Evolutionary conservation across 1,140 invertebrate species (phyloP).

Genomic region (Nixonia krombeini): DNA sequence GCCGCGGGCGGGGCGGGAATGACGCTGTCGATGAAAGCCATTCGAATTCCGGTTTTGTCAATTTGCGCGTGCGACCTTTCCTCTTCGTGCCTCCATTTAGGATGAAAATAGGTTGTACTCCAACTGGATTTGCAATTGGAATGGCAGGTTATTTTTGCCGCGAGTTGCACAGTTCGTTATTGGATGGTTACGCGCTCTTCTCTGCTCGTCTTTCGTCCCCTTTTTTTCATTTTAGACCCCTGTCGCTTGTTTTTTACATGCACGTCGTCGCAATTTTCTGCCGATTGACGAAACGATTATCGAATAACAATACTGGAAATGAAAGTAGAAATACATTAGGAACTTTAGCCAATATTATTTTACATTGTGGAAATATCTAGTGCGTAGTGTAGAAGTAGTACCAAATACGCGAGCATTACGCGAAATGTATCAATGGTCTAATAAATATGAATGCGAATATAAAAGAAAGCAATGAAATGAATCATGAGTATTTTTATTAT

Average conservation of each 20-base stretch:
- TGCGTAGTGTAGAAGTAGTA: no score
- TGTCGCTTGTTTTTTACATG: not conserved
- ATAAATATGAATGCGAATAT: no score
- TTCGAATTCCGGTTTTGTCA: conserved; percentile 39
- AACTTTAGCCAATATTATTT: no score
- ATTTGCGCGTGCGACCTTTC: conserved; percentile 33
- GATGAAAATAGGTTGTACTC: conserved; percentile 34
- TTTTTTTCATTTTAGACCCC: conserved; percentile 21
- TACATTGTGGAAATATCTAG: no score
- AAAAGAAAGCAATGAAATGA: no score
- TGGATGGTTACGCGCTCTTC: conserved; percentile 24
- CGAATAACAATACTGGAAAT: conserved; percentile 5
- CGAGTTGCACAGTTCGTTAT: conserved; percentile 25
- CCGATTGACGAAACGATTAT: conserved; percentile 23
- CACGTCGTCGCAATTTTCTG: conserved; percentile 23
- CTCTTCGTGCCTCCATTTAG: conserved; percentile 19
- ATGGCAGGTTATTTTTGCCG: conserved; percentile 53
- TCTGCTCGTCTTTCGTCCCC: conserved; percentile 18
- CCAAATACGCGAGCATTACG: no score
- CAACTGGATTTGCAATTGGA: conserved; percentile 50
- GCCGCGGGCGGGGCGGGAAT: conserved; percentile 28
- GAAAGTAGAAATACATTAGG: conserved; percentile 5
- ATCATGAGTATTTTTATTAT: no score
- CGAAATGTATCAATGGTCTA: no score
- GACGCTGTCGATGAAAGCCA: conserved; percentile 43